Base-by-base conservation (phyloP, 2,797 vertebrate species). In the Malacoctenus gilli region DNA sequence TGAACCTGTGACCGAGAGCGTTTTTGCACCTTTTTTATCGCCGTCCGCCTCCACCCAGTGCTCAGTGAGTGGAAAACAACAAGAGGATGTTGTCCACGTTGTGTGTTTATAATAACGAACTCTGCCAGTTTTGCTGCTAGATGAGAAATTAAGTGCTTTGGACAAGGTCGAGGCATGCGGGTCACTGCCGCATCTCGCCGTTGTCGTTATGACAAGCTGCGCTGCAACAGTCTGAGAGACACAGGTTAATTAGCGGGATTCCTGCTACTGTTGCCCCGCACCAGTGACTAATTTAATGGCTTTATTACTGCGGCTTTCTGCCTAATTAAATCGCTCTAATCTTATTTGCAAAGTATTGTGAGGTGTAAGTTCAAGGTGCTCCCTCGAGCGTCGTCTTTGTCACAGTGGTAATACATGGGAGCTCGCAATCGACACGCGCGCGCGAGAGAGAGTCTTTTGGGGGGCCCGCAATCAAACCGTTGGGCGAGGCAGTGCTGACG, bases 291-390 rank as follows among this genome's bases (percentile, higher is more conserved):
- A 90, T 89, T 86, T 71, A 89, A 89, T 83, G 78, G 65, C 79
- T 88, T 87, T 87, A 86, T 87, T 86, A 82, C 77, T 59, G 69
- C 36, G 5, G 68, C 82, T 85, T 85, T 83, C 78, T 73, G 80
- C 61, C 53, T 85, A 89, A 91, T 89, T 90, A 85, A 87, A 89
- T 86, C 77, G 72, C 68, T 85, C 77, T 90, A 84, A 91, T 90
- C 82, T 85, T 85, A 82, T 86, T 90, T 89, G 83, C 66, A 79
- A 83, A 85, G 85, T 80, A 87, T 85, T 78, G 80, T 44, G 53
- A 78, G 82, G 80, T 83, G 71, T 44, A 73, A 79, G 83, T 81
- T 86, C 83, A 84, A 84, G 83, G 85, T 82, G 83, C 54, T 79
- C 72, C 62, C 41, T 4, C 43, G 77, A 79, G 79, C 59, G 56